phyloP scores from a whole-genome alignment of 2,888 invertebrate species.

The Gymnosoma rotundatum region DNA sequence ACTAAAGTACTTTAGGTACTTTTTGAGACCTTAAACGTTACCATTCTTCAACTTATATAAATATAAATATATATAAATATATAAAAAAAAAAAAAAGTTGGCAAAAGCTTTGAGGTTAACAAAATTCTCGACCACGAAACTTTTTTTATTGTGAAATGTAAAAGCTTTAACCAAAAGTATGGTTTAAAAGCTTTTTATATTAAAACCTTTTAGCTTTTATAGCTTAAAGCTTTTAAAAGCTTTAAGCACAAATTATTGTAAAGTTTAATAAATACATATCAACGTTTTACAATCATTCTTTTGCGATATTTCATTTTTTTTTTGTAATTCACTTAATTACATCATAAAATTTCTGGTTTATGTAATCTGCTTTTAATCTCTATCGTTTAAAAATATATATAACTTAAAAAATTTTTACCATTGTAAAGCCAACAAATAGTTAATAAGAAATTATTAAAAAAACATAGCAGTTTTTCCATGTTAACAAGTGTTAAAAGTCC shows the following conservation, averaged over 20 bases:
- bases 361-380: slow-evolving; percentile 39
- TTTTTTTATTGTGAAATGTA: too few species aligned
- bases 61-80: too few species aligned
- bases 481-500: slow-evolving; percentile 65
- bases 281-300: slow-evolving; percentile 1
- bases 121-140: too few species aligned
- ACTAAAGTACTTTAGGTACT: too few species aligned
- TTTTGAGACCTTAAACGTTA: too few species aligned
- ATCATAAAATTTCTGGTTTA: slow-evolving; percentile 48
- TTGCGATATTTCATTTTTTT: too few species aligned
- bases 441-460: slow-evolving; percentile 46
- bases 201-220: too few species aligned
- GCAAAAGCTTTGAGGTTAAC: too few species aligned
- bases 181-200: too few species aligned
- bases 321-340: slow-evolving; percentile 29
- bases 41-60: too few species aligned
- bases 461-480: slow-evolving; percentile 40
- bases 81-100: too few species aligned
- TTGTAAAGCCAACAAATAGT: slow-evolving; percentile 5
- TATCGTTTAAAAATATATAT: not conserved
- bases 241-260: not conserved
- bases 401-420: not conserved
- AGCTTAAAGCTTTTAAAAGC: not conserved
- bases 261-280: not conserved
- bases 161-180: too few species aligned